phyloP scores from a whole-genome alignment of 1,140 invertebrate species.

The Mycetomoellerius zeteki region DNA sequence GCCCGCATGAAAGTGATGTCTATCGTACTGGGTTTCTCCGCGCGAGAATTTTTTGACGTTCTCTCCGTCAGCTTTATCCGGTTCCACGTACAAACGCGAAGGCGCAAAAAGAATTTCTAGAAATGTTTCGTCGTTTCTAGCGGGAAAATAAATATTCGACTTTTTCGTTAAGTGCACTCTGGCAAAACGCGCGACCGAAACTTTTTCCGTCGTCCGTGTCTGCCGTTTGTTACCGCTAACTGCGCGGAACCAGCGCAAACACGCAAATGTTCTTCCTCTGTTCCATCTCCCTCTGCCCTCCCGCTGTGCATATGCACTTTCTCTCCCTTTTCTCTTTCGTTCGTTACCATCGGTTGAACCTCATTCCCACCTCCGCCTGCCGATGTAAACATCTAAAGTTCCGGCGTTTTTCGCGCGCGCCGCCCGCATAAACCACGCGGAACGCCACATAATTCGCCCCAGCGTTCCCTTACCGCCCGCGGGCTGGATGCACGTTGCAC shows the following conservation, averaged over 20 bases:
- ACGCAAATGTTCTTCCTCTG: conserved; percentile 51
- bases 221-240: conserved; percentile 60
- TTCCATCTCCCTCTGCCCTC: not conserved
- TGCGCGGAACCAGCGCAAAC: conserved; percentile 60
- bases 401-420: conserved; percentile 53
- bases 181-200: conserved; percentile 56
- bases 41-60: not conserved
- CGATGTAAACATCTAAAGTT: conserved; percentile 63
- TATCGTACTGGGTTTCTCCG: not conserved
- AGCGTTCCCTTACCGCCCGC: conserved; percentile 21
- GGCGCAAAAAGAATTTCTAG: conserved; percentile 42
- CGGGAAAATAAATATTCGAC: conserved; percentile 59
- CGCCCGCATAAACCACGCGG: conserved; percentile 60
- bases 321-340: conserved; percentile 56
- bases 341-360: conserved; percentile 35
- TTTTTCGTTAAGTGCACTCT: conserved; percentile 65
- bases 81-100: not conserved
- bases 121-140: conserved; percentile 46
- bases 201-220: conserved; percentile 51
- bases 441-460: conserved; percentile 60
- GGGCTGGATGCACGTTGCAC: conserved; percentile 46
- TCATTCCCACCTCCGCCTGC: conserved; percentile 2
- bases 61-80: not conserved
- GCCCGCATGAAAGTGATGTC: conserved; percentile 7
- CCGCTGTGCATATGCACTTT: conserved; percentile 30